Evolutionary conservation across 2,113 vertebrate genomes (phyloP).

Genomic region (Vimba vimba): DNA sequence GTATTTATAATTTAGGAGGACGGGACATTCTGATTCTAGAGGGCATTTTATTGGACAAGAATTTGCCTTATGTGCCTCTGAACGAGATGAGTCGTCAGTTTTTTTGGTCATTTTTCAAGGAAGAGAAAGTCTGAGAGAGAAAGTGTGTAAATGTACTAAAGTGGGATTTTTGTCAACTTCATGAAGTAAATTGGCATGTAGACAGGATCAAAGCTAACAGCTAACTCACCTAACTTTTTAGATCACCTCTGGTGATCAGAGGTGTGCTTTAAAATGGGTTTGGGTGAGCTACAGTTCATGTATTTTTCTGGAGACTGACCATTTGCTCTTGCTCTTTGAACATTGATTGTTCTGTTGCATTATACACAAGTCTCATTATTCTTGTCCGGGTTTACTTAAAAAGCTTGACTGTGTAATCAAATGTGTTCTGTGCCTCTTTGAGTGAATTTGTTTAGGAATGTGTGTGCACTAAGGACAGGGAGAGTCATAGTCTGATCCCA

Average conservation of each 20-base stretch:
- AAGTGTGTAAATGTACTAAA: not conserved
- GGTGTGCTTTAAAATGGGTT: not conserved
- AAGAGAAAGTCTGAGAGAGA: not conserved
- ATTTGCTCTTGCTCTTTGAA: not conserved
- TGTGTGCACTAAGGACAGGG: constrained; percentile 3
- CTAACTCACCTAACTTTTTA: not conserved
- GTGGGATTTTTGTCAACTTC: not conserved
- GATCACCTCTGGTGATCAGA: not conserved
- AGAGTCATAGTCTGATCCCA: not conserved
- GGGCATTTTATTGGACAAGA: not conserved
- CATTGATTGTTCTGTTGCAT: constrained; percentile 25
- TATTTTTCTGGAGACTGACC: not conserved
- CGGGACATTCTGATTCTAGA: constrained; percentile 3
- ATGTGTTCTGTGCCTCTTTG: not conserved
- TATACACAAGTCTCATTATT: constrained; percentile 14
- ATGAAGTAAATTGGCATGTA: not conserved
- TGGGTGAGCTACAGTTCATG: not conserved
- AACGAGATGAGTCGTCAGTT: not conserved
- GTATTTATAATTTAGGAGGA: constrained; percentile 8
- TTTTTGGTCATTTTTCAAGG: not conserved
- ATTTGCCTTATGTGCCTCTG: not conserved
- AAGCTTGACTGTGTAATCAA: constrained; percentile 54
- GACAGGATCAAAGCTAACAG: not conserved
- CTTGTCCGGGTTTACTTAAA: constrained; percentile 39
- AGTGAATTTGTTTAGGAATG: not conserved